Base-by-base conservation (phyloP, 2,797 vertebrate genomes). In the Gymnodraco acuticeps region DNA sequence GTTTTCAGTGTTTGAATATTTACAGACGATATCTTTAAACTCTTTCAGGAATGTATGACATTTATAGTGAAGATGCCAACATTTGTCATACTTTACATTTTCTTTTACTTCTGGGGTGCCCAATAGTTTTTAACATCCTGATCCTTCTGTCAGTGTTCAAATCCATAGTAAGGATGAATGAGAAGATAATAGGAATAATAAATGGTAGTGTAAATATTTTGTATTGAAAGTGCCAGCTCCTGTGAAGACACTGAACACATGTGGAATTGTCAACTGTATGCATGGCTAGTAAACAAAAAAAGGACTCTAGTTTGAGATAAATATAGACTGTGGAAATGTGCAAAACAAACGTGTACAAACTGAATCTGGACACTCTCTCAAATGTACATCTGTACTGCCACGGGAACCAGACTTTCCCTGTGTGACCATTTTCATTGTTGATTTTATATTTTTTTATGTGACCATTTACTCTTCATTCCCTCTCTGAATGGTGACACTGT, bases 361-460 rank as follows among this genome's bases (percentile, higher is more conserved):
- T 88, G 90, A 87, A 89, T 88, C 87, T 88, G 89, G 88, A 93
- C 89, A 84, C 80, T 88, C 81, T 89, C 83, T 90, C 86, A 89
- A 85, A 56, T 90, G 85, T 93, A 83, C 85, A 84, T 94, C 87
- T 82, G 43, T 86, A 86, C 88, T 87, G 83, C 87, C 88, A 87
- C 86, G 81, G 92, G 91, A 92, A 79, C 77, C 83, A 88, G 85
- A 86, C 83, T 78, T 54, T 75, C 73, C 86, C 87, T 43, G 77
- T 89, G 85, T 91, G 68, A 85, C 91, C 93, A 92, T 92, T 92
- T 90, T 93, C 93, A 92, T 94, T 92, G 92, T 94, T 95, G 81
- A 94, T 95, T 95, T 95, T 95, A 78, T 95, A 94, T 95, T 95
- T 95, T 95, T 95, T 94, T 94, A 94, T 93, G 93, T 95, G 92